Evolutionary conservation across 35 echinoderm and acorn worm species (phyloP).

Genomic region (Lytechinus variegatus): DNA sequence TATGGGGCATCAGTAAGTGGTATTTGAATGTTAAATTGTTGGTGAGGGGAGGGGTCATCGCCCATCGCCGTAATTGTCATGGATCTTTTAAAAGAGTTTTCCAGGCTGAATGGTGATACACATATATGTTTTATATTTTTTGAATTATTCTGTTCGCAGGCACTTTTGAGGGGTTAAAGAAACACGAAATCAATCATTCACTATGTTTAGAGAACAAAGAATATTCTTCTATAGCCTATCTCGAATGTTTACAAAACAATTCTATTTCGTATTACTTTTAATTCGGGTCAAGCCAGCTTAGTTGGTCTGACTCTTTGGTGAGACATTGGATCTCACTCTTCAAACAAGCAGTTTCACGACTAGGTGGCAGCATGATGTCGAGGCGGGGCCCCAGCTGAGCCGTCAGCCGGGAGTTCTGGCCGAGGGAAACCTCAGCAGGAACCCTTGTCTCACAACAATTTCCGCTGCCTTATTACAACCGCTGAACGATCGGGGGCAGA

Average conservation of each 20-base stretch:
- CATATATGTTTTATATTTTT: no score
- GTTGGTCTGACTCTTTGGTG: not conserved
- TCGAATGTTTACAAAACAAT: not conserved
- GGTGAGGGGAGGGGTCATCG: no score
- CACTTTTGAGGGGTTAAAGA: no score
- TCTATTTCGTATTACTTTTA: not conserved
- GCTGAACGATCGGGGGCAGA: slow-evolving; percentile 35
- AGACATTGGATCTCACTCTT: not conserved
- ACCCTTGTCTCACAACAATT: slow-evolving; percentile 35
- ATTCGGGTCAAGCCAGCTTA: no score
- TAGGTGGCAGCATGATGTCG: not conserved
- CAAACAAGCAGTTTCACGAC: not conserved
- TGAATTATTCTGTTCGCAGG: no score
- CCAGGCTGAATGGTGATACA: no score
- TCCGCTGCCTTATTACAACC: not conserved
- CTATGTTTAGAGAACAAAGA: not conserved
- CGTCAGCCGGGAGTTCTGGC: not conserved
- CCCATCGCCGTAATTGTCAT: no score
- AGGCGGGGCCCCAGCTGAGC: not conserved
- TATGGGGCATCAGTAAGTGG: no score
- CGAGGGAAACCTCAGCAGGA: slow-evolving; percentile 33
- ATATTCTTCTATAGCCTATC: not conserved
- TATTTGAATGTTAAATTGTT: no score
- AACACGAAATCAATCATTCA: no score
- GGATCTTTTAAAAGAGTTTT: no score